A percentile compares a stretch with the other conserved stretches of the same genome.
Evolutionary conservation across 1,140 invertebrate species (phyloP).

Genomic region (Schlechtendalia chinensis): DNA sequence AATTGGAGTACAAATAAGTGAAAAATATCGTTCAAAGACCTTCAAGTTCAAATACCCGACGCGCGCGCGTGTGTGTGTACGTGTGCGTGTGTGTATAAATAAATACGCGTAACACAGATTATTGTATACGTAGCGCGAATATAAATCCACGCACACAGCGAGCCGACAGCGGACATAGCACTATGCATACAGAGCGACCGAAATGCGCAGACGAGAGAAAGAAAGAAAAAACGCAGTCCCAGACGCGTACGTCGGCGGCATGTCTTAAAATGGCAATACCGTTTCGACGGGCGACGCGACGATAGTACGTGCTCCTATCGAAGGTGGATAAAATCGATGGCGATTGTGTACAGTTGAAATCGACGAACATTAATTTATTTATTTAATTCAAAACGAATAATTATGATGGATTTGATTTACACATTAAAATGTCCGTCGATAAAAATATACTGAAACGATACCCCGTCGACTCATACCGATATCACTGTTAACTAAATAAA

Average conservation of each 20-base stretch:
- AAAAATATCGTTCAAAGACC: slow-evolving; percentile 41
- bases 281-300: slow-evolving; percentile 6
- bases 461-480: too few relatives aligned
- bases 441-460: too few relatives aligned
- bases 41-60: slow-evolving; percentile 44
- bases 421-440: too few relatives aligned
- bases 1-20: slow-evolving; percentile 31
- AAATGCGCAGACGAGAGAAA: slow-evolving; percentile 8
- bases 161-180: not conserved
- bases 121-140: not conserved
- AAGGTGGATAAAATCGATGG: slow-evolving; percentile 18
- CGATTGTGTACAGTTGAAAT: slow-evolving; percentile 17
- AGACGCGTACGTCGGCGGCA: slow-evolving; percentile 8
- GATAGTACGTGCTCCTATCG: slow-evolving; percentile 6
- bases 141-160: not conserved
- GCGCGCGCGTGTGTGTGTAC: not conserved
- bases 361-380: not conserved
- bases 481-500: too few relatives aligned
- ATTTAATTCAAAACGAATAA: too few relatives aligned
- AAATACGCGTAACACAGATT: too few relatives aligned
- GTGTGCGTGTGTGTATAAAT: too few relatives aligned
- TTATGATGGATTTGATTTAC: too few relatives aligned
- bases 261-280: slow-evolving; percentile 49
- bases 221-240: slow-evolving; percentile 25
- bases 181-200: slow-evolving; percentile 3